Conservation (phyloP, 2,113 vertebrate genomes). For the Gnathonemus longibarbis region DNA sequence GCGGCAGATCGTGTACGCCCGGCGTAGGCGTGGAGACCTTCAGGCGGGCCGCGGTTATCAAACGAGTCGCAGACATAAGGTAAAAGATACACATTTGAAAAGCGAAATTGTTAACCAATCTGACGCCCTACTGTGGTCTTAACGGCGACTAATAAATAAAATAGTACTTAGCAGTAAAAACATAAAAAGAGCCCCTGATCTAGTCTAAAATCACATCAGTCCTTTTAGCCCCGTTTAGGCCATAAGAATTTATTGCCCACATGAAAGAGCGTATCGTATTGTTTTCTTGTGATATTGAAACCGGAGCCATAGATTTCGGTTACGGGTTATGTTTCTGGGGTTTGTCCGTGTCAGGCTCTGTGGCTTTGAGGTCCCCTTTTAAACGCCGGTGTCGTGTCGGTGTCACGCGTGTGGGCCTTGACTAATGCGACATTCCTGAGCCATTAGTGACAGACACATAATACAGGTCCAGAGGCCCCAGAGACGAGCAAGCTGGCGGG, state of each 20-base stretch:
- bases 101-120: background rate
- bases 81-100: background rate
- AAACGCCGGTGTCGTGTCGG: conserved; percentile 9
- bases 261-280: background rate
- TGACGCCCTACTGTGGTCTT: background rate
- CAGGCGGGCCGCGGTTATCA: background rate
- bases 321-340: conserved; percentile 17
- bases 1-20: background rate
- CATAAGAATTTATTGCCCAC: conserved; percentile 19
- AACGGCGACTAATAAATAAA: conserved; percentile 1
- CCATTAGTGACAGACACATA: conserved; percentile 39
- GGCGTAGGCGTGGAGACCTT: background rate
- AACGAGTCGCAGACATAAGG: background rate
- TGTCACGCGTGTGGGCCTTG: conserved; percentile 28
- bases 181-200: background rate
- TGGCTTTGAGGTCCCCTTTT: conserved; percentile 20
- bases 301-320: conserved; percentile 12
- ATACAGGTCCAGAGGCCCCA: conserved; percentile 15
- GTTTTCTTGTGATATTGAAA: conserved; percentile 24
- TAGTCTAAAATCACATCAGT: conserved; percentile 17
- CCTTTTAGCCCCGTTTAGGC: conserved; percentile 26
- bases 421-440: conserved; percentile 36
- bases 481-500: background rate
- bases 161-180: background rate
- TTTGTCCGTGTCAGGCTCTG: conserved; percentile 20